Evolutionary conservation across 2,888 invertebrate species (phyloP).

Genomic region (Octonoba sinensis): DNA sequence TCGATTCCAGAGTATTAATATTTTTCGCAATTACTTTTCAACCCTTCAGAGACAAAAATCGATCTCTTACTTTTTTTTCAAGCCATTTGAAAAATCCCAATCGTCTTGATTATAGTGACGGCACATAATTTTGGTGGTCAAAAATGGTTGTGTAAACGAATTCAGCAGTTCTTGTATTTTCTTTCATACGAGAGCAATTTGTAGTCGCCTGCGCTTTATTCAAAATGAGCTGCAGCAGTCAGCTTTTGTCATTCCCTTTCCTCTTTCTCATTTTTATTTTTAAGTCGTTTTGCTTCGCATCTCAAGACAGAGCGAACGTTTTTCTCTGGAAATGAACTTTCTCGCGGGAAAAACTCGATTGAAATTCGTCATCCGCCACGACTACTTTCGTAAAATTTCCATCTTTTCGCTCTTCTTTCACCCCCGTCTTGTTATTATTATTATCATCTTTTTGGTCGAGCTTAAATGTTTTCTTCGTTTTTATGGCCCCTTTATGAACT

Average conservation of each 20-base stretch:
- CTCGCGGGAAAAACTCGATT: constrained; percentile 43
- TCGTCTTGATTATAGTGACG: too few relatives aligned
- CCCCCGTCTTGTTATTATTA: constrained; percentile 41
- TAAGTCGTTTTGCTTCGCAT: constrained; percentile 51
- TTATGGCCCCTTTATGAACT: constrained; percentile 55
- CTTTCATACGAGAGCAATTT: constrained; percentile 58
- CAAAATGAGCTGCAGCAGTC: constrained; percentile 50
- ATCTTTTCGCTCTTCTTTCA: constrained; percentile 14
- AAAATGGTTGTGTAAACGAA: constrained; percentile 29
- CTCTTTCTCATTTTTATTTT: constrained; percentile 19
- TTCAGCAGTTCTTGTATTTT: neutral
- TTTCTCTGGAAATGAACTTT: constrained; percentile 53
- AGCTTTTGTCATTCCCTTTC: constrained; percentile 20
- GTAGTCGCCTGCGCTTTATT: constrained; percentile 49
- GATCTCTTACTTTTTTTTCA: too few relatives aligned
- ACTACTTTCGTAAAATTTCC: constrained; percentile 15
- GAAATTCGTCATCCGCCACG: constrained; percentile 48
- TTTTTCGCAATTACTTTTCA: too few relatives aligned
- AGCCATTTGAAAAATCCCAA: too few relatives aligned
- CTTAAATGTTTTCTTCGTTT: constrained; percentile 44
- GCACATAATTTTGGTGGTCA: constrained; percentile 14
- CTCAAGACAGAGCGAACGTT: constrained; percentile 33
- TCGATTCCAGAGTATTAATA: too few relatives aligned
- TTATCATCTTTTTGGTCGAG: constrained; percentile 46
- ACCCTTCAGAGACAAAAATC: too few relatives aligned